Conservation (phyloP, 2,797 vertebrate species). For the Tragopan temminckii region DNA sequence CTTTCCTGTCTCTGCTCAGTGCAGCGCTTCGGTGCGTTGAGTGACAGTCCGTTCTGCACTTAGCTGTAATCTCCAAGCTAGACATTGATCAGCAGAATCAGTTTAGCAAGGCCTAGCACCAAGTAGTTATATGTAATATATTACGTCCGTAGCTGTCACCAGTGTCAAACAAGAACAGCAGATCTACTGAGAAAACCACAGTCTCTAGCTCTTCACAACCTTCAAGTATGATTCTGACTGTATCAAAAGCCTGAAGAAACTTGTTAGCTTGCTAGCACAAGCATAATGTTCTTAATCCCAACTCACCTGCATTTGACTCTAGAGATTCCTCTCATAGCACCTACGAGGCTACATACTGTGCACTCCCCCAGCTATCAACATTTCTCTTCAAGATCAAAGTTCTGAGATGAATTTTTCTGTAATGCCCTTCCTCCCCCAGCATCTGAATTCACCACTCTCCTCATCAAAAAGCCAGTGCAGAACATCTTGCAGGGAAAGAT, state of each 20-base stretch:
- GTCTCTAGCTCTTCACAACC: neutral
- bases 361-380: accelerated
- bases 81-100: neutral
- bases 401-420: neutral
- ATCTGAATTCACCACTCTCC: neutral
- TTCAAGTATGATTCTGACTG: neutral
- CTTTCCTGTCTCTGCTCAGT: neutral
- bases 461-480: neutral
- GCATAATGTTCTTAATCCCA: neutral
- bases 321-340: neutral
- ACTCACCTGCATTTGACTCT: neutral
- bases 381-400: neutral
- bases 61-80: neutral
- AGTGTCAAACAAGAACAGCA: neutral
- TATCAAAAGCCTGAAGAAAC: neutral
- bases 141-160: neutral
- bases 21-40: neutral
- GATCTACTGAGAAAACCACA: neutral
- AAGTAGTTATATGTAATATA: neutral
- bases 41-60: neutral
- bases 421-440: neutral
- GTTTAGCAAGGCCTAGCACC: neutral
- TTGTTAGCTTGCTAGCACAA: neutral
- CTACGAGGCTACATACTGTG: neutral
- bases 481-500: neutral